Base-by-base conservation (phyloP, 2,888 invertebrate genomes). In the Frankliniella intonsa region DNA sequence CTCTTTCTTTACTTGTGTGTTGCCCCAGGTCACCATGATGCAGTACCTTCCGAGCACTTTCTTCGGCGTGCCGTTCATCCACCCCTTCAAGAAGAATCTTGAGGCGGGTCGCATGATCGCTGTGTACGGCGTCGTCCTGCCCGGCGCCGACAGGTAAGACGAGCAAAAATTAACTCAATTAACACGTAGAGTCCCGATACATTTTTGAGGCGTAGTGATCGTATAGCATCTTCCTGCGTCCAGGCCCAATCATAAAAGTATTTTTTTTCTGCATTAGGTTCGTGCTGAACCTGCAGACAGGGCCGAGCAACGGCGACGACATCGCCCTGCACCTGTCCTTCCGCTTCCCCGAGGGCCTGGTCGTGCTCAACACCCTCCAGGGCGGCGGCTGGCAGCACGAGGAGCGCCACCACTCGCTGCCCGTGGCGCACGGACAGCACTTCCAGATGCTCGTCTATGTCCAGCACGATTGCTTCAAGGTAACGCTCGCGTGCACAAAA, bases 391-490 rank as follows among this genome's bases (percentile, higher is more conserved):
- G 69, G 69, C 22, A 76, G 69, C 22, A 25, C 25, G 69, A 76
- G 69, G 69, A 76, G 69, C 69, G 69, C 69, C 22, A 25, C 25
- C 25, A 76, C 69, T 7, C 10, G 22, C 69, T 76, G 25, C 69
- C 69, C 25, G 69, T 76, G 22, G 22, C 22, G 7, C 69, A 25
- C 69, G 69, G 69, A 2, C 69, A 76, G 69, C 25, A 25, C 69
- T 76, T 76, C 69, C 69, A 76, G 69, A 76, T 76, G 69, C 69
- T 76, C 25, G 12, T 76, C 69, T 25, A 76, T 22, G 25, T 76
- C 8, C 22, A 25, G 69, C 69, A 22, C 69, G 12, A 76, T 22
- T 25, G 25, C 22, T 76, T 76, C 69, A 76, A 76, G 69, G 69
- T 76, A 62, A n/a, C 62, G 62, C 19, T n/a, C n/a, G n/a, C n/a